A percentile compares a stretch with the other conserved stretches of the same genome.
phyloP scores from a whole-genome alignment of 2,113 vertebrate species.

The Vulpes vulpes region DNA sequence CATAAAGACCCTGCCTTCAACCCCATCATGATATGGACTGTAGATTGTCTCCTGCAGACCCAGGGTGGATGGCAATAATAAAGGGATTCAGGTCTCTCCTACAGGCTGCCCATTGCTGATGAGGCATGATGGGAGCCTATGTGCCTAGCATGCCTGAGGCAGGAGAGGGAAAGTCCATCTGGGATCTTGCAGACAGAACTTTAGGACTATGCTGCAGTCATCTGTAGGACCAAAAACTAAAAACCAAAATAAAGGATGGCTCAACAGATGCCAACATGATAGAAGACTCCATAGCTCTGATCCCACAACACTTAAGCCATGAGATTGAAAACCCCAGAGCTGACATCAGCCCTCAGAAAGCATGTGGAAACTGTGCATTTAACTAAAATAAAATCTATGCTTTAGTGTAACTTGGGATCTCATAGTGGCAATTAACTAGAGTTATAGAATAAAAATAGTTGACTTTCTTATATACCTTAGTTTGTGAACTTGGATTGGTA shows the following conservation, averaged over 20 bases:
- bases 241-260: neutral
- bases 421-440: neutral
- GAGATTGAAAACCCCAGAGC: neutral
- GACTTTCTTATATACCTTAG: neutral
- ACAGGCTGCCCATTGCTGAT: neutral
- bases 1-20: neutral
- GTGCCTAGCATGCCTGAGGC: neutral
- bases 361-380: neutral
- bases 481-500: conserved; percentile 3
- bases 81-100: neutral
- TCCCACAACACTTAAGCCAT: neutral
- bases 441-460: neutral
- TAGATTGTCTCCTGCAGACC: neutral
- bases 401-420: neutral
- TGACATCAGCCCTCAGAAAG: neutral
- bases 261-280: neutral
- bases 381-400: neutral
- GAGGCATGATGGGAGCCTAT: neutral
- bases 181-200: neutral
- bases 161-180: neutral
- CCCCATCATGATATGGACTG: neutral
- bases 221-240: neutral
- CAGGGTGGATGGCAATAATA: neutral
- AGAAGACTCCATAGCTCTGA: neutral
- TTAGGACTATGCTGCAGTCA: neutral